Evolutionary conservation across 2,797 vertebrate species (phyloP).

Genomic region (Enteromius trimaculatus): DNA sequence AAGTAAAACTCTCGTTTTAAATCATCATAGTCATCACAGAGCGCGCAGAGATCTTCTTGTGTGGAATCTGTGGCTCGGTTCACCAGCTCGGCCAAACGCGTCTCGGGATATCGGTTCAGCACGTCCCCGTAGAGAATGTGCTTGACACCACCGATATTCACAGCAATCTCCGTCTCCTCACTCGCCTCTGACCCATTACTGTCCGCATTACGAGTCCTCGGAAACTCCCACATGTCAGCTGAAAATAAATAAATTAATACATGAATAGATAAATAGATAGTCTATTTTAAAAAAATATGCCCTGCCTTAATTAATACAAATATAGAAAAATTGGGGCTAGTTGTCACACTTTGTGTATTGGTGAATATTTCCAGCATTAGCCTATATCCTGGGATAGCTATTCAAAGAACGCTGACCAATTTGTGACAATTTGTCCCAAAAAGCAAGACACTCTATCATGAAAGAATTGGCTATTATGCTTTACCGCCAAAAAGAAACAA

Average conservation of each 20-base stretch:
- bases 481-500: background rate
- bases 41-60: slow-evolving; percentile 79
- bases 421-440: too few species aligned
- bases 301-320: background rate
- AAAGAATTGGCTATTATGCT: background rate
- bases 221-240: slow-evolving; percentile 79
- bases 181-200: slow-evolving; percentile 78
- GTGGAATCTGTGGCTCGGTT: slow-evolving; percentile 78
- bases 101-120: slow-evolving; percentile 88
- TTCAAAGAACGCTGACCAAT: too few species aligned
- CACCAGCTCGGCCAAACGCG: slow-evolving; percentile 88
- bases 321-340: too few species aligned
- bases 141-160: slow-evolving; percentile 94
- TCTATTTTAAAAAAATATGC: background rate
- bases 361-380: too few species aligned
- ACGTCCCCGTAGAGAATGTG: slow-evolving; percentile 86
- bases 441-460: too few species aligned
- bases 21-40: slow-evolving; percentile 95
- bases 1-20: slow-evolving; percentile 93
- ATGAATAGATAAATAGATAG: too few species aligned
- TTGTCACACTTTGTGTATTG: too few species aligned
- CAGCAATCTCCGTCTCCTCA: slow-evolving; percentile 85
- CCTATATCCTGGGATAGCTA: too few species aligned
- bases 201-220: slow-evolving; percentile 78
- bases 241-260: too few species aligned